A percentile compares a stretch with the other conserved stretches of the same genome.
Evolutionary conservation across 2,113 vertebrate species (phyloP).

Genomic region (Phoenicopterus ruber): DNA sequence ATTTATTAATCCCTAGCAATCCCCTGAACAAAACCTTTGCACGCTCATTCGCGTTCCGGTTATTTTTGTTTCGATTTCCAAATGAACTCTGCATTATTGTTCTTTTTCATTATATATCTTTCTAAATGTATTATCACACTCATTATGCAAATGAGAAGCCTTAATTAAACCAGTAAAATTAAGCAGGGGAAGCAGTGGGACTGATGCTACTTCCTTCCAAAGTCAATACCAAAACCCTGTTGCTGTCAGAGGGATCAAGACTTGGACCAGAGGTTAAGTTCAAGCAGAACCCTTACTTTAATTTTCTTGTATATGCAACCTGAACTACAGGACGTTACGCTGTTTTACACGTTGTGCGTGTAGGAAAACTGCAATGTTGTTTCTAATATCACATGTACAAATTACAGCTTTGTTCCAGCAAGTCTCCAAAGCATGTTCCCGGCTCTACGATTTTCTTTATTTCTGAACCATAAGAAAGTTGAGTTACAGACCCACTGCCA

Average conservation of each 20-base stretch:
- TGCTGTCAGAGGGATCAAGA: background rate
- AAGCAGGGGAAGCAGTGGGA: conserved; percentile 9
- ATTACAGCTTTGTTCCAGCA: background rate
- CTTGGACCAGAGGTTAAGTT: background rate
- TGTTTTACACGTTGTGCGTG: rapidly evolving
- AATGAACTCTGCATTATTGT: conserved; percentile 12
- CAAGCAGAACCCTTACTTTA: background rate
- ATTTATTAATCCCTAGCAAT: background rate
- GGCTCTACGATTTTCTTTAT: rapidly evolving
- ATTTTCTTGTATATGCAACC: conserved; percentile 16
- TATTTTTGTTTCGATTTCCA: conserved; percentile 35
- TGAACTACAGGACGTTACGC: background rate
- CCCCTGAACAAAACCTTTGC: background rate
- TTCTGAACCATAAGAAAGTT: background rate
- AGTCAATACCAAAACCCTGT: background rate
- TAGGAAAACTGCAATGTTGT: background rate
- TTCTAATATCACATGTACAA: background rate
- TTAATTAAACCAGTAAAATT: conserved; percentile 64
- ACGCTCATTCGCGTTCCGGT: background rate
- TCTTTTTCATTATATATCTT: conserved; percentile 46
- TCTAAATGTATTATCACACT: conserved; percentile 18
- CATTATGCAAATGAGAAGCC: conserved; percentile 58
- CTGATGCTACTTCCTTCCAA: background rate
- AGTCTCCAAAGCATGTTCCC: background rate
- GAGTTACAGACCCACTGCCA: background rate